Conservation (phyloP, 1,140 invertebrate genomes). For the Apis florea region DNA sequence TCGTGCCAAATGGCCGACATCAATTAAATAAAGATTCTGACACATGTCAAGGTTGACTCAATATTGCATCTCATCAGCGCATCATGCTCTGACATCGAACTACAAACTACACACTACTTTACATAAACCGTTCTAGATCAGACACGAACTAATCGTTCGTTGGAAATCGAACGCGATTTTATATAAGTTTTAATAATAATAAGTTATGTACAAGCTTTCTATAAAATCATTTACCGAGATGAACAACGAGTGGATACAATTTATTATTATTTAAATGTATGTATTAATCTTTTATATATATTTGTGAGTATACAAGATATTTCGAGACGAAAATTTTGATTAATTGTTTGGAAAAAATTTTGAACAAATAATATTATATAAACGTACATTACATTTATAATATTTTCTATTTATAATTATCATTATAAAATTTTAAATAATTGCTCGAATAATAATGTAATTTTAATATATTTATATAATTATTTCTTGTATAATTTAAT, state of each 20-base stretch:
- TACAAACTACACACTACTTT: slow-evolving; percentile 1
- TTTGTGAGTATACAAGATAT: background rate
- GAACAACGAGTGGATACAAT: background rate
- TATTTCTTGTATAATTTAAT: background rate
- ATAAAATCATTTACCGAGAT: background rate
- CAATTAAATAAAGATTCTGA: slow-evolving; percentile 69
- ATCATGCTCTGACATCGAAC: slow-evolving; percentile 29
- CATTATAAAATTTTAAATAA: background rate
- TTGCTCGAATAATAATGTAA: background rate
- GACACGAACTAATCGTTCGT: background rate
- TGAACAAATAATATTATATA: background rate
- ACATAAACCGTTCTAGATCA: slow-evolving; percentile 22
- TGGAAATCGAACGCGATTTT: background rate
- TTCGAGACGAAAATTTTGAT: background rate
- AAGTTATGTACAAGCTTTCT: slow-evolving; percentile 8
- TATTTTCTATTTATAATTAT: background rate
- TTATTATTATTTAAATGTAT: background rate
- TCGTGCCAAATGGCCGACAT: slow-evolving; percentile 71
- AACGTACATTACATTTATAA: too few species aligned
- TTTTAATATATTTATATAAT: background rate
- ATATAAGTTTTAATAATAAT: background rate
- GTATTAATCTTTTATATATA: background rate
- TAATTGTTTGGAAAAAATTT: background rate
- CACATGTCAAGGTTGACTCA: slow-evolving; percentile 66
- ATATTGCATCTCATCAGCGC: slow-evolving; percentile 44